Evolutionary conservation across 1,140 invertebrate species (phyloP), one percentile per base, ranked within the genome.

Genomic region (Copidosoma floridanum): DNA sequence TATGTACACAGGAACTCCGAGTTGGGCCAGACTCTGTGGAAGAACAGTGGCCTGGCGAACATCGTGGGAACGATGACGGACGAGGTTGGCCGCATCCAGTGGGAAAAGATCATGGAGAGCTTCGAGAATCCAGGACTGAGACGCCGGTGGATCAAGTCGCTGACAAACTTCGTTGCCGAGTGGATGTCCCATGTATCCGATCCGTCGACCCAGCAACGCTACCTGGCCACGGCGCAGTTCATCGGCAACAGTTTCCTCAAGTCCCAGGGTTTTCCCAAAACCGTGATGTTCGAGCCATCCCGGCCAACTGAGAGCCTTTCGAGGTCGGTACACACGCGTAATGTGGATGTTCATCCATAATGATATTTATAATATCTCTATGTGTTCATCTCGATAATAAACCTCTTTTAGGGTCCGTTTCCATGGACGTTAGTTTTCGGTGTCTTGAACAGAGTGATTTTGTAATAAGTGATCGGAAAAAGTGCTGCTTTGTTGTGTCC

Each of bases 101-200:
- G 88, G 64, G 85, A 88, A 50, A 82, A 83, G 57, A 85, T 92
- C 46, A 82, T 91, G 59, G 86, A 88, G 57, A 88, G 86, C 48
- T 84, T 93, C 65, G 89, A 93, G 65, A 91, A 91, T 70, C 86
- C 88, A 21, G 84, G 84, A 4, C 86, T 91, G 66, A 84, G 91
- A 62, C 82, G 87, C 53, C 83, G 88, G 56, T 92, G 91, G 90
- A 88, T 93, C 57, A 86, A 85, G 57, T 85, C 85, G 7, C 81
- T 89, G 10, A 88, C 88, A 2, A 85, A 86, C 48, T 90, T 88
- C 65, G 77, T 93, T 27, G 89, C 89, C 2, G 86, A 89, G 40
- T 87, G 88, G 82, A 83, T 89, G 6, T 84, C 88, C 3, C 85
- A 90, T 58, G 67, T 91, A 16, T 85, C 90, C 1, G 88, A 92